These are phyloP conservation scores for Echinarachnius parma DNA, from an alignment of 53 echinoderm and acorn worm genomes.

Conservation along the genomic window DNA sequence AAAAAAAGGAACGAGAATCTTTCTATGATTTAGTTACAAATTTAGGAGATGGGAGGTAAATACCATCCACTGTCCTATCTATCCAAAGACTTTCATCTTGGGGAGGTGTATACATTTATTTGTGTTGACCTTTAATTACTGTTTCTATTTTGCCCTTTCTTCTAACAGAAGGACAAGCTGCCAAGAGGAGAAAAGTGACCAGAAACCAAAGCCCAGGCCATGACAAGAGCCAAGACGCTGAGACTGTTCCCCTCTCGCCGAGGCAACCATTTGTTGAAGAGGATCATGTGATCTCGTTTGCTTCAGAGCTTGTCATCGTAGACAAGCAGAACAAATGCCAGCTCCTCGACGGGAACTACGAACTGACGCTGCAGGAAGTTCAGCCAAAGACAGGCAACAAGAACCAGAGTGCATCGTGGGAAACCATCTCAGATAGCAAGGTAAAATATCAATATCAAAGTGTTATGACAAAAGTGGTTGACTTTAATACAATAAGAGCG, in stretches of 20 bases:
- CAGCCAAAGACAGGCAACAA: constrained; percentile 55
- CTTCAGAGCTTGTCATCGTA: constrained; percentile 79
- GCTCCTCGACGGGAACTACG: constrained; percentile 87
- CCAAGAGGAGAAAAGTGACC: constrained; percentile 44
- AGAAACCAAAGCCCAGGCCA: too few species aligned
- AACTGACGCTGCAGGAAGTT: constrained; percentile 88
- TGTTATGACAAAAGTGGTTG: too few species aligned
- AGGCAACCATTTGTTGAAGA: constrained; percentile 14
- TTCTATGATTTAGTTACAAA: too few species aligned
- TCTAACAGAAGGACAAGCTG: constrained; percentile 50
- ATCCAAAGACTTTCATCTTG: too few species aligned
- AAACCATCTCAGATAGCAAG: constrained; percentile 68
- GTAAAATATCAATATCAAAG: too few species aligned
- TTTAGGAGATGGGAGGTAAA: too few species aligned
- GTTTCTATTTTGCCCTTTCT: not conserved
- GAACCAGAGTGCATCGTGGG: constrained; percentile 90
- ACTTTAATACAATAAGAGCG: too few species aligned
- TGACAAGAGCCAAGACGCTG: too few species aligned
- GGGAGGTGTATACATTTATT: too few species aligned
- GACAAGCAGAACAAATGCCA: constrained; percentile 88
- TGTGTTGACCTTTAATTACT: not conserved
- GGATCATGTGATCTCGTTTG: constrained; percentile 38
- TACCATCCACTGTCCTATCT: too few species aligned
- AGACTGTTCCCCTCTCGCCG: constrained; percentile 31
- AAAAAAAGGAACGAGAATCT: too few species aligned